These are phyloP conservation scores for Centrocercus urophasianus DNA, from an alignment of 2,113 vertebrate species.

Conservation along the genomic window DNA sequence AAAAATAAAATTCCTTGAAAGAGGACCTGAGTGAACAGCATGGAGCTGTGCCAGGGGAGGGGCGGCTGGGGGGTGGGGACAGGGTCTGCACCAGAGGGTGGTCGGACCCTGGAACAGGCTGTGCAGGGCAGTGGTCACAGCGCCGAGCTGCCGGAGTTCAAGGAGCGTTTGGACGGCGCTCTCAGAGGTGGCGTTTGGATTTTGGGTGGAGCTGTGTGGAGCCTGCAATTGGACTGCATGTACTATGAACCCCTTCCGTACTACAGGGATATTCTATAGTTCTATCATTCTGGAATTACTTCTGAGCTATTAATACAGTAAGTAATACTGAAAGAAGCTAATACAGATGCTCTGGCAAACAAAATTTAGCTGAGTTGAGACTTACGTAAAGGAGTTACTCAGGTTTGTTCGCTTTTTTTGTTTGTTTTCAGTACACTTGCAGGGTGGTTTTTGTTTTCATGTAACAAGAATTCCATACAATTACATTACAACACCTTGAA, in stretches of 20 bases:
- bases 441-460: background rate
- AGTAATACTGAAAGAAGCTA: background rate
- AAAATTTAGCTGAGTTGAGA: background rate
- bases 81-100: background rate
- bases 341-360: fast-evolving
- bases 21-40: background rate
- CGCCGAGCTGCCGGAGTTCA: background rate
- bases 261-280: background rate
- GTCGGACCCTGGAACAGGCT: background rate
- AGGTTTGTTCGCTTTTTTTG: background rate
- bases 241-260: background rate
- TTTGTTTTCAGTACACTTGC: fast-evolving
- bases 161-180: background rate
- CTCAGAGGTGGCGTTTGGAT: background rate
- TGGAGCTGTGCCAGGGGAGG: background rate
- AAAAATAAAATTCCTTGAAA: background rate
- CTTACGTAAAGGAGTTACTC: background rate
- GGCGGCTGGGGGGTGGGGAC: background rate
- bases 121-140: background rate
- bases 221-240: background rate
- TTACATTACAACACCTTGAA: background rate
- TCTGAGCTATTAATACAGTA: background rate
- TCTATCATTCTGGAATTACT: background rate
- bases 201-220: no score
- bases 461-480: background rate